Conservation (phyloP, 2,113 vertebrate species). For the Datnioides undecimradiatus region DNA sequence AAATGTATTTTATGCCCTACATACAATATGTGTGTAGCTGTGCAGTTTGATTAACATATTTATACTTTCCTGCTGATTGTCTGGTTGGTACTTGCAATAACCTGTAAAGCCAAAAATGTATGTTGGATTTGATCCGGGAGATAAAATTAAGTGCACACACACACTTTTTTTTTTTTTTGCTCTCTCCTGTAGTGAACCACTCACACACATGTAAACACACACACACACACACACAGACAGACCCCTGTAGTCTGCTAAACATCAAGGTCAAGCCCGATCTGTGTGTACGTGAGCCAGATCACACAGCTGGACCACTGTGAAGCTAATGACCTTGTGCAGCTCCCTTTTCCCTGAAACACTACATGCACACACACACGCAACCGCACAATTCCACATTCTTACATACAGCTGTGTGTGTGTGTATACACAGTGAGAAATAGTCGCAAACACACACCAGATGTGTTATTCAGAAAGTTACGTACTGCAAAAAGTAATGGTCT, state of each 20-base stretch:
- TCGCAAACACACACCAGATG: constrained; percentile 7
- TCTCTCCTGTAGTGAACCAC: background rate
- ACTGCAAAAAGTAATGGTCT: constrained; percentile 34
- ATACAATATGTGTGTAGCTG: background rate
- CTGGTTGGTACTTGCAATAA: background rate
- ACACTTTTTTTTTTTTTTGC: background rate
- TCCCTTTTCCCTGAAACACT: constrained; percentile 3
- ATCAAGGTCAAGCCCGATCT: constrained; percentile 59
- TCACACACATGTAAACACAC: background rate
- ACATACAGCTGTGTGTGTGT: background rate
- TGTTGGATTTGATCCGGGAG: background rate
- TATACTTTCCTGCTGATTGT: background rate
- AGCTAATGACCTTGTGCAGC: constrained; percentile 46
- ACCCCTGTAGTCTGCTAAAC: constrained; percentile 32
- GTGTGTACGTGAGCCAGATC: constrained; percentile 47
- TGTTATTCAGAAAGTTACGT: constrained; percentile 30
- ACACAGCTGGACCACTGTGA: constrained; percentile 59
- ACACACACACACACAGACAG: background rate
- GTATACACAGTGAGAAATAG: background rate
- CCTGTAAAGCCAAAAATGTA: background rate
- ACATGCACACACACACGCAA: background rate
- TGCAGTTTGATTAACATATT: background rate
- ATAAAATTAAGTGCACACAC: background rate
- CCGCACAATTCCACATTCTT: background rate
- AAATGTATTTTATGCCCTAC: background rate